Percentiles rank a stretch among this genome's conserved stretches.
Conservation (phyloP, 2,888 invertebrate species). For the Catocala fraxini region DNA sequence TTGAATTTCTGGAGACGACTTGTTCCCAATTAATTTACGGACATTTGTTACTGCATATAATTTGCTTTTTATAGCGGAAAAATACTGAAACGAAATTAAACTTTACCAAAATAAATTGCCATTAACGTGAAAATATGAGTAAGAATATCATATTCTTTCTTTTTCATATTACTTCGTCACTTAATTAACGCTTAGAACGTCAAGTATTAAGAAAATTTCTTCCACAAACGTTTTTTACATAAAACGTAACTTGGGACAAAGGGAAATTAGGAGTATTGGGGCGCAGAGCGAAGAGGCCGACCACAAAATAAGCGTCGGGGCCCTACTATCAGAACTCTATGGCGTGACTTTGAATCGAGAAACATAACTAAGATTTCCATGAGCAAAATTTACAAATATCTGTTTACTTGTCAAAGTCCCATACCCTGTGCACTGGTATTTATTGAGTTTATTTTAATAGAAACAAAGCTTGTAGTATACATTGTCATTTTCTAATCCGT, state of each 20-base stretch:
- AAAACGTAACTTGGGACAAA: slow-evolving; percentile 53
- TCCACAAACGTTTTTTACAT: slow-evolving; percentile 45
- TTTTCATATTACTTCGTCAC: slow-evolving; percentile 48
- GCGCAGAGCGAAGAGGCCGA: slow-evolving; percentile 53
- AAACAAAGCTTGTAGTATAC: too few relatives aligned
- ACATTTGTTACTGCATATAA: slow-evolving; percentile 35
- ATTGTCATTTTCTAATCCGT: too few relatives aligned
- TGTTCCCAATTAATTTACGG: slow-evolving; percentile 15
- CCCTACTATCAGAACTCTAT: slow-evolving; percentile 36
- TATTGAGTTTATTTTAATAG: too few relatives aligned
- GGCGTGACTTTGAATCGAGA: slow-evolving; percentile 12
- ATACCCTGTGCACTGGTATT: too few relatives aligned
- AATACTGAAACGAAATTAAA: slow-evolving; percentile 38
- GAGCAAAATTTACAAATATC: background rate
- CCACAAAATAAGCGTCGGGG: slow-evolving; percentile 50
- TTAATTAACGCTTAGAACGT: slow-evolving; percentile 59
- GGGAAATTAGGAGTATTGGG: slow-evolving; percentile 56
- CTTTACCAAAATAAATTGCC: slow-evolving; percentile 50
- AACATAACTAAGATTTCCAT: background rate
- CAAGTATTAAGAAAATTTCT: slow-evolving; percentile 51
- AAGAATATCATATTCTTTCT: slow-evolving; percentile 36
- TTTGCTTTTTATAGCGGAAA: slow-evolving; percentile 33
- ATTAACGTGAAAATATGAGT: slow-evolving; percentile 51
- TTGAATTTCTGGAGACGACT: slow-evolving; percentile 11
- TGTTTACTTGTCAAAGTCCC: too few relatives aligned